Conservation (phyloP, 2,797 vertebrate genomes). For the Sciurus vulgaris region DNA sequence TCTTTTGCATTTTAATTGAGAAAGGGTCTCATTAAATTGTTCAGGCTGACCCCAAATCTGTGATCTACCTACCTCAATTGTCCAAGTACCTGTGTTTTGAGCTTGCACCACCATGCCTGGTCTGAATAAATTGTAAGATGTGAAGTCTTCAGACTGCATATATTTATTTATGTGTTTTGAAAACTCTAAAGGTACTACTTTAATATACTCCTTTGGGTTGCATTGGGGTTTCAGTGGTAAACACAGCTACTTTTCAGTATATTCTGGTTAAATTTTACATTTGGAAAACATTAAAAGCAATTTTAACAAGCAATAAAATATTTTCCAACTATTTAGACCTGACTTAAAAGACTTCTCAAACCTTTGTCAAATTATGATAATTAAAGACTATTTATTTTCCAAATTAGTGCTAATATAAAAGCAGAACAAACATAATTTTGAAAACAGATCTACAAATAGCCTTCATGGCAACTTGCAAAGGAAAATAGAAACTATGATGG, state of each 20-base stretch:
- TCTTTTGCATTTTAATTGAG: no score
- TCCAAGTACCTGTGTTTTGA: background rate
- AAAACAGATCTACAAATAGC: slow-evolving; percentile 40
- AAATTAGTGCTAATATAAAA: slow-evolving; percentile 53
- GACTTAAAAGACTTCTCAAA: no score
- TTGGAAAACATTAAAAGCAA: slow-evolving; percentile 45
- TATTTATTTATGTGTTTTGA: background rate
- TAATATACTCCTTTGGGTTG: background rate
- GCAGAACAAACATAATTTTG: slow-evolving; percentile 53
- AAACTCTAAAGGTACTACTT: slow-evolving; percentile 55
- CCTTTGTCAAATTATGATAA: no score
- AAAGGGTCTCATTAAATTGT: no score
- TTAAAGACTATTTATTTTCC: no score
- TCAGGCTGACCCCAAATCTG: background rate
- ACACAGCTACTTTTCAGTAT: background rate
- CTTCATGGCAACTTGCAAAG: slow-evolving; percentile 51
- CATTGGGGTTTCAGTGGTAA: background rate
- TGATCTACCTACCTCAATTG: background rate
- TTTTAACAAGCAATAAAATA: no score
- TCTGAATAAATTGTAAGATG: no score
- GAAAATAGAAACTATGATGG: slow-evolving; percentile 22
- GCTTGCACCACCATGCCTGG: no score
- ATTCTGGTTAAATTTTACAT: background rate
- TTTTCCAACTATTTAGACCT: no score
- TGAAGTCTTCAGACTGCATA: background rate